phyloP scores from a whole-genome alignment of 2,113 vertebrate species.

The Okapia johnstoni region DNA sequence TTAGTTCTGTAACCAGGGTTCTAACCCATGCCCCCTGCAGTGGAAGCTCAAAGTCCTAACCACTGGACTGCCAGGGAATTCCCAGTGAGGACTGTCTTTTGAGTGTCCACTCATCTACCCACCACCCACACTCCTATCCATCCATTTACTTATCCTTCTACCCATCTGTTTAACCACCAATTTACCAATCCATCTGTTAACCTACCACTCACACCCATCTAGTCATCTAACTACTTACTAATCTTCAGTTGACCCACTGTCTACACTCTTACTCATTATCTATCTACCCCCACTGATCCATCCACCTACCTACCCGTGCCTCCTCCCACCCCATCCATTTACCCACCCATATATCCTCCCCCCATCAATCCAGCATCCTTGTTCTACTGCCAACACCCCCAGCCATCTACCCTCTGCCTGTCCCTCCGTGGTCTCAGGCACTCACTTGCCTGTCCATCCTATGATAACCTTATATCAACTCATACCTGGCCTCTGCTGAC shows the following conservation, averaged over 20 bases:
- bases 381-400: neutral
- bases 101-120: neutral
- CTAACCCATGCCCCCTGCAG: neutral
- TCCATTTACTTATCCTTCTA: neutral
- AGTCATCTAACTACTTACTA: neutral
- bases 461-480: neutral
- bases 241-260: neutral
- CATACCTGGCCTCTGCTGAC: neutral
- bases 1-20: neutral
- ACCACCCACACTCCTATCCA: neutral
- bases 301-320: neutral
- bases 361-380: neutral
- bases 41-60: neutral
- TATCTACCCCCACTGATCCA: too few species aligned
- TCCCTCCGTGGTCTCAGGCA: fast-evolving
- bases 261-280: neutral
- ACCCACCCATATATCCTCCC: neutral
- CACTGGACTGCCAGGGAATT: neutral
- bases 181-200: neutral
- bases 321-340: neutral
- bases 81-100: neutral
- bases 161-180: neutral
- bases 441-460: neutral
- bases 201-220: neutral
- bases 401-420: too few species aligned